Base-by-base conservation (phyloP, 1,140 invertebrate genomes). In the Campoletis sonorensis region DNA sequence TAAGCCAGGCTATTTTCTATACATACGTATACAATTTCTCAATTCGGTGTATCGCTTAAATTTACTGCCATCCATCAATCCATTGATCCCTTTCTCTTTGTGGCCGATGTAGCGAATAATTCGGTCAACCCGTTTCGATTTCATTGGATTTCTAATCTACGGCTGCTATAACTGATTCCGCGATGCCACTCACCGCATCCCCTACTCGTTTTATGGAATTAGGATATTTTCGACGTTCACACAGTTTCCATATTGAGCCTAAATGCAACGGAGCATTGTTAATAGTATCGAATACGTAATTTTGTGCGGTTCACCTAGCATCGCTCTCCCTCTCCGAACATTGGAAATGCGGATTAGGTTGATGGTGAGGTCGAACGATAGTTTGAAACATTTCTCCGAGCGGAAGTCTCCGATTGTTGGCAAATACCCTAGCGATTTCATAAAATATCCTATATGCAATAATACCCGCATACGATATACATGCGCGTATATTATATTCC, bases 41-140 rank as follows among this genome's bases (percentile, higher is more conserved):
- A 51, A 71, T 45, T 54, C 51, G 51, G 18, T 54, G 51, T 54
- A n/a, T 54, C 37, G 61, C 51, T 68, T 68, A 79, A 68, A 79
- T 26, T 64, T 64, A 64, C 26, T 1, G 21, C 23, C 23, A 64
- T 64, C 61, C n/a, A 27, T 23, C 61, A 64, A 64, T 64, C 61
- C 23, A 64, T 26, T 23, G 23, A 64, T 64, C 61, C 26, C 61
- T 64, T 64, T 27, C 11, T 23, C 21, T 45, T 37, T 45, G 40
- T 49, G 70, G 40, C 21, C 26, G 21, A 49, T 72, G 21, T 72
- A 37, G 40, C 40, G 37, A 30, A 72, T 49, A 72, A 72, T 49
- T 72, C 70, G 33, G 70, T 37, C 18, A 72, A 72, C 23, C 70
- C 70, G 26, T 49, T 72, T 40, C 18, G 23, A 72, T 72, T 72